These are phyloP conservation scores for Frankliniella intonsa DNA, from an alignment of 2,888 invertebrate genomes.

Conservation along the genomic window DNA sequence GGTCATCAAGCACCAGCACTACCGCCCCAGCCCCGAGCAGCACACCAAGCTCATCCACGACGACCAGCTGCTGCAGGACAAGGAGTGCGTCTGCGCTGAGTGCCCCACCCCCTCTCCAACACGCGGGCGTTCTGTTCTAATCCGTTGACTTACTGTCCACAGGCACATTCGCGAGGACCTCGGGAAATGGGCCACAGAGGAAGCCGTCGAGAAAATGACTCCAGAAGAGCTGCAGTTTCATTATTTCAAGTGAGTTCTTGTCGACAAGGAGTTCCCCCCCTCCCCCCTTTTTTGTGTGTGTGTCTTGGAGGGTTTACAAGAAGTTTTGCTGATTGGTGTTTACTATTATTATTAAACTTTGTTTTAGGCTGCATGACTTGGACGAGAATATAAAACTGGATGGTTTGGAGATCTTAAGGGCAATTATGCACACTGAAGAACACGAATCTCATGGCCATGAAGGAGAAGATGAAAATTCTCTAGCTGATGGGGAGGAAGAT, in stretches of 20 bases:
- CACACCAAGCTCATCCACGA: constrained; percentile 63
- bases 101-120: neutral
- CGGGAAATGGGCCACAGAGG: constrained; percentile 57
- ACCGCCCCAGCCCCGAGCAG: constrained; percentile 51
- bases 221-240: constrained; percentile 81
- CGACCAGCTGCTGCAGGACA: constrained; percentile 66
- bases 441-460: constrained; percentile 49
- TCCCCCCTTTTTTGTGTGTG: neutral
- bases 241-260: constrained; percentile 61
- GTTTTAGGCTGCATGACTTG: constrained; percentile 67
- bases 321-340: too few relatives aligned
- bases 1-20: constrained; percentile 49
- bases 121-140: neutral
- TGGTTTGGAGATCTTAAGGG: constrained; percentile 82
- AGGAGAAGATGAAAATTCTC: constrained; percentile 47
- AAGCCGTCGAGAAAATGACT: constrained; percentile 64
- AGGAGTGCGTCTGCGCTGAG: constrained; percentile 54
- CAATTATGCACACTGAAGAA: constrained; percentile 68
- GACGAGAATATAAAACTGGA: constrained; percentile 86
- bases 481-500: constrained; percentile 42
- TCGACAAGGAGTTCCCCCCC: neutral
- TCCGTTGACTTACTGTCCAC: constrained; percentile 38
- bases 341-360: too few relatives aligned
- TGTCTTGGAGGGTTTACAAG: too few relatives aligned
- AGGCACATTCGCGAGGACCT: constrained; percentile 79